These are phyloP conservation scores for Chloromyia formosa DNA, from an alignment of 2,888 invertebrate species.

Conservation along the genomic window DNA sequence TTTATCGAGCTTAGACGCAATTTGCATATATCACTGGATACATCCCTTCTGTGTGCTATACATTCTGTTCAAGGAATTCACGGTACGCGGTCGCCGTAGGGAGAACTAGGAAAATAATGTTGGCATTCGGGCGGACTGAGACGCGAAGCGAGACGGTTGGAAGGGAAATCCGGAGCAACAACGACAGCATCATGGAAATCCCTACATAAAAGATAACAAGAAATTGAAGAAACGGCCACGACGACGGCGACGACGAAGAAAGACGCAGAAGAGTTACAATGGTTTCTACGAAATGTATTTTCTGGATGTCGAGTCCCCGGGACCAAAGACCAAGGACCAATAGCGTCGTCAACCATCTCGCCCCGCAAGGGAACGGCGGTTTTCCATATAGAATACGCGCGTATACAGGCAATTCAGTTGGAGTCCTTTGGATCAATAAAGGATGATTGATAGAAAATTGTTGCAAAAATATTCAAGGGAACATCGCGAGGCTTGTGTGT, in stretches of 20 bases:
- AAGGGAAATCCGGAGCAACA: constrained; percentile 30
- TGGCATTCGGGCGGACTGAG: not conserved
- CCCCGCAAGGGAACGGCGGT: too few relatives aligned
- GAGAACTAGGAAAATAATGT: not conserved
- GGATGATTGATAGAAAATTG: constrained; percentile 50
- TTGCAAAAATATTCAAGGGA: constrained; percentile 48
- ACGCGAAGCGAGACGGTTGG: not conserved
- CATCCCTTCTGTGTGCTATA: constrained; percentile 45
- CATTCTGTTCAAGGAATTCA: constrained; percentile 14
- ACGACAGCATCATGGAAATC: constrained; percentile 42
- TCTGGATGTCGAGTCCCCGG: constrained; percentile 25
- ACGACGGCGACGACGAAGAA: constrained; percentile 7
- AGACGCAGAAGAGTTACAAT: constrained; percentile 42
- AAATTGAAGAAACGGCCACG: constrained; percentile 42
- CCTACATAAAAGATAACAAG: constrained; percentile 49
- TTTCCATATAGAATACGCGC: constrained; percentile 13
- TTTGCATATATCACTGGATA: constrained; percentile 50
- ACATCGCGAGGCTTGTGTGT: constrained; percentile 21
- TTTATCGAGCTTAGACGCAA: constrained; percentile 47
- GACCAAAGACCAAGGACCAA: constrained; percentile 36
- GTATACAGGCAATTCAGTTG: constrained; percentile 46
- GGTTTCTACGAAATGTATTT: constrained; percentile 38
- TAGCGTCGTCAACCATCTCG: not conserved
- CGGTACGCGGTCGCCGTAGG: constrained; percentile 17
- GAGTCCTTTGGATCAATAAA: constrained; percentile 48